phyloP scores from a whole-genome alignment of 2,113 vertebrate genomes.

The Polypterus bichir region DNA sequence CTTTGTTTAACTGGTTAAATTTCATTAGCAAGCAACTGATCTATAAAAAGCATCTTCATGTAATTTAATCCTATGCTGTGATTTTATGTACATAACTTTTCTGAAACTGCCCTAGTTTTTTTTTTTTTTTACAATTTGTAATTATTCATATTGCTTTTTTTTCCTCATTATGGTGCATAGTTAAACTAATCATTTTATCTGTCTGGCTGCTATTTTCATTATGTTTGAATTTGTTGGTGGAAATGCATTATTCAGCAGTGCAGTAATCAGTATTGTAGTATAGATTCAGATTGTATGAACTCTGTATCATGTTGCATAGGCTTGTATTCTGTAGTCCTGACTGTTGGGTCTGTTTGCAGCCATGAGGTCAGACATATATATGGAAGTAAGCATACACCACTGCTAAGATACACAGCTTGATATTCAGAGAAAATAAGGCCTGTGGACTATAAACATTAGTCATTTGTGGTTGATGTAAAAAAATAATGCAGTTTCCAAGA shows the following conservation, averaged over 20 bases:
- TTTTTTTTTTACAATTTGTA: neutral
- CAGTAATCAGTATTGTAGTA: neutral
- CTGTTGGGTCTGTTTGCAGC: neutral
- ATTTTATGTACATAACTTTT: neutral
- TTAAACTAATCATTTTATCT: neutral
- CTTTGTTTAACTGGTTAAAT: neutral
- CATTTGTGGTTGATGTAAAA: too few species aligned
- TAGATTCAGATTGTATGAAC: neutral
- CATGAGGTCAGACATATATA: neutral
- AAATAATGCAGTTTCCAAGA: too few species aligned
- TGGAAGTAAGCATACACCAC: conserved; percentile 25
- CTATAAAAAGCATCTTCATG: neutral
- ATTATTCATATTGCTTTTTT: neutral
- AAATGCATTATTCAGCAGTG: neutral
- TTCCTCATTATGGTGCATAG: neutral
- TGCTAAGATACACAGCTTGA: conserved; percentile 33
- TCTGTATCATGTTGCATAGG: neutral
- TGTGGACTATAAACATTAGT: conserved; percentile 5
- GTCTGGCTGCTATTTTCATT: neutral
- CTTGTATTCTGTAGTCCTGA: neutral
- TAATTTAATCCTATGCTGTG: neutral
- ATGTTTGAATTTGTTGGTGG: neutral
- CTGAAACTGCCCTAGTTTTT: neutral
- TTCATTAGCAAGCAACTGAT: neutral
- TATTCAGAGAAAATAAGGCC: conserved; percentile 22